A percentile compares a stretch with the other conserved stretches of the same genome.
phyloP scores from a whole-genome alignment of 1,140 invertebrate species.

The Carposina sasakii region DNA sequence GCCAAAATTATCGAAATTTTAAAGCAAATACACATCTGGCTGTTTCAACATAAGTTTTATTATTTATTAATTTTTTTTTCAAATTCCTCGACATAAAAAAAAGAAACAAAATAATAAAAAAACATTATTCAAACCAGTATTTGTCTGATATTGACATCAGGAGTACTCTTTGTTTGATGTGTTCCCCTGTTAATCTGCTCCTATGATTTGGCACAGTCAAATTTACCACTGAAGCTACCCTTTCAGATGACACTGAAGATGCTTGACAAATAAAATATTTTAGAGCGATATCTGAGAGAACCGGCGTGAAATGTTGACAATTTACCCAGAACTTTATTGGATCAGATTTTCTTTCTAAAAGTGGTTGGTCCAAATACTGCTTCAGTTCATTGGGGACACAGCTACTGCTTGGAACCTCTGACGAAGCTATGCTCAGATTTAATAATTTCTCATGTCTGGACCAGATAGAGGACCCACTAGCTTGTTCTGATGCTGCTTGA shows the following conservation, averaged over 20 bases:
- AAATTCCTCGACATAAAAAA: too few species aligned
- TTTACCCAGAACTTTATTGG: conserved; percentile 10
- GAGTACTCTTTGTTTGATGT: conserved; percentile 8
- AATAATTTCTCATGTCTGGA: conserved; percentile 6
- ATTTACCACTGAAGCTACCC: background rate
- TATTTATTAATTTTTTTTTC: too few species aligned
- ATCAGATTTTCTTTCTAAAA: conserved; percentile 8
- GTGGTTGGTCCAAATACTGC: conserved; percentile 11
- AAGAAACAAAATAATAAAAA: conserved; percentile 3
- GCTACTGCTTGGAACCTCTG: too few species aligned
- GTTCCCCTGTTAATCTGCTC: conserved; percentile 8
- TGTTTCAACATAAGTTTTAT: too few species aligned
- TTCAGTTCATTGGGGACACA: conserved; percentile 11
- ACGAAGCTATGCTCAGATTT: too few species aligned
- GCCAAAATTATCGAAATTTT: too few species aligned
- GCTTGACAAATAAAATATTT: conserved; percentile 3
- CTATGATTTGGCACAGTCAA: conserved; percentile 9
- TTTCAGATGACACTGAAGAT: conserved; percentile 6
- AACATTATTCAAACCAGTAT: conserved; percentile 7
- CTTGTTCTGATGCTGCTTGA: background rate
- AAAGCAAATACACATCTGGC: too few species aligned
- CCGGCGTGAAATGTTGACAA: conserved; percentile 8
- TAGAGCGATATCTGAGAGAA: conserved; percentile 6
- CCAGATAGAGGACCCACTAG: background rate
- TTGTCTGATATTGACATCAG: conserved; percentile 8